These are phyloP conservation scores for Aradus depressus DNA, from an alignment of 2,888 invertebrate genomes.

Conservation along the genomic window DNA sequence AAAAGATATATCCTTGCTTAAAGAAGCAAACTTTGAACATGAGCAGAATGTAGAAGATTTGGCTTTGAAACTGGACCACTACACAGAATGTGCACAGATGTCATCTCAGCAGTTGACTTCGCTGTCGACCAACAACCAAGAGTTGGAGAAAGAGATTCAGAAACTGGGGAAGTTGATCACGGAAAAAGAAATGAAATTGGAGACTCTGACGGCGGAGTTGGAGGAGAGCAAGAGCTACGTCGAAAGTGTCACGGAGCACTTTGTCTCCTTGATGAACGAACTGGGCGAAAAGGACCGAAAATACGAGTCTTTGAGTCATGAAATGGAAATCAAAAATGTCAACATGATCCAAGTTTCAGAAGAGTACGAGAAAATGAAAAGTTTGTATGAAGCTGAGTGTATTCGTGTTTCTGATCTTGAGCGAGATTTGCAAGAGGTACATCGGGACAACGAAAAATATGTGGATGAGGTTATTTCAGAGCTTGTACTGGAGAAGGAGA, in stretches of 20 bases:
- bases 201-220: constrained; percentile 18
- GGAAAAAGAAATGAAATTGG: constrained; percentile 23
- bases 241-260: constrained; percentile 21
- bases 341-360: constrained; percentile 24
- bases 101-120: constrained; percentile 12
- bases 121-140: constrained; percentile 7
- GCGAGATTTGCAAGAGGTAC: constrained; percentile 17
- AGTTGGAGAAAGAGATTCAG: constrained; percentile 16
- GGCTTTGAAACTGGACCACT: constrained; percentile 17
- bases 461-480: constrained; percentile 27
- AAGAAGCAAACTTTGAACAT: constrained; percentile 1
- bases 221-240: constrained; percentile 21
- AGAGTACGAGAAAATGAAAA: constrained; percentile 25
- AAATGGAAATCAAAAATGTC: constrained; percentile 24
- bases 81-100: constrained; percentile 19
- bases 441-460: constrained; percentile 23
- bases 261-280: constrained; percentile 21
- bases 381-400: constrained; percentile 14
- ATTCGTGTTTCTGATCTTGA: constrained; percentile 16
- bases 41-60: constrained; percentile 17
- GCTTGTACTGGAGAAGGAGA: constrained; percentile 27
- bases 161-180: constrained; percentile 12
- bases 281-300: constrained; percentile 18
- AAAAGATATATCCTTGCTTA: background rate
- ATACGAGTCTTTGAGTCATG: constrained; percentile 17